Conservation (phyloP, 2,113 vertebrate species). For the Crypturellus undulatus region DNA sequence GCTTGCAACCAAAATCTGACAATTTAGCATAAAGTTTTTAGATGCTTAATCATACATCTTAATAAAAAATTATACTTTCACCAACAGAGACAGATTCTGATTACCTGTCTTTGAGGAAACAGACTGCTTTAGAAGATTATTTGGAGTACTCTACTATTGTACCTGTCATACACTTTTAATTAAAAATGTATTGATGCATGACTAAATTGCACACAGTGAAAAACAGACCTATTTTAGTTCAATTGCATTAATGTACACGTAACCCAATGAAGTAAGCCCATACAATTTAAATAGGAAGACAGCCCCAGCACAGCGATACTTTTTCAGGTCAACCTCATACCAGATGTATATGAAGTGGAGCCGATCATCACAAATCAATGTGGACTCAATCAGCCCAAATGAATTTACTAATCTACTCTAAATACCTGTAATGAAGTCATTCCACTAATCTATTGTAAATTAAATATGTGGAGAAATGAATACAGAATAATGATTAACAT, state of each 20-base stretch:
- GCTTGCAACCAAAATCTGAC: not conserved
- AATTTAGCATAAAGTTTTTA: conserved; percentile 47
- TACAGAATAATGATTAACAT: conserved; percentile 43
- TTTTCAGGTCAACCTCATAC: conserved; percentile 19
- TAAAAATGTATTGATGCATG: conserved; percentile 81
- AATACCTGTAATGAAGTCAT: conserved; percentile 65
- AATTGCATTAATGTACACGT: conserved; percentile 51
- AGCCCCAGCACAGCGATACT: not conserved
- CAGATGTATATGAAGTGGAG: not conserved
- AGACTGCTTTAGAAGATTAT: conserved; percentile 73
- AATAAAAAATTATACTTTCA: conserved; percentile 51
- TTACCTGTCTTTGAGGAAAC: conserved; percentile 67
- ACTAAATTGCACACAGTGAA: conserved; percentile 70
- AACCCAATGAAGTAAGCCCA: conserved; percentile 59
- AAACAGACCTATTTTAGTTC: conserved; percentile 74
- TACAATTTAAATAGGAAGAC: conserved; percentile 49
- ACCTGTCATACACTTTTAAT: conserved; percentile 82
- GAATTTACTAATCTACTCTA: conserved; percentile 61
- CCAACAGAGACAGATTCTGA: conserved; percentile 67
- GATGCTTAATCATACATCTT: conserved; percentile 51
- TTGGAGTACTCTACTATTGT: conserved; percentile 71
- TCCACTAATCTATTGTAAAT: conserved; percentile 54
- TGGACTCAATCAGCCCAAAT: conserved; percentile 56
- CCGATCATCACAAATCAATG: conserved; percentile 62
- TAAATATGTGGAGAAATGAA: conserved; percentile 54